A percentile compares a stretch with the other conserved stretches of the same genome.
Evolutionary conservation across 2,113 vertebrate genomes (phyloP).

Genomic region (Ellobius talpinus): DNA sequence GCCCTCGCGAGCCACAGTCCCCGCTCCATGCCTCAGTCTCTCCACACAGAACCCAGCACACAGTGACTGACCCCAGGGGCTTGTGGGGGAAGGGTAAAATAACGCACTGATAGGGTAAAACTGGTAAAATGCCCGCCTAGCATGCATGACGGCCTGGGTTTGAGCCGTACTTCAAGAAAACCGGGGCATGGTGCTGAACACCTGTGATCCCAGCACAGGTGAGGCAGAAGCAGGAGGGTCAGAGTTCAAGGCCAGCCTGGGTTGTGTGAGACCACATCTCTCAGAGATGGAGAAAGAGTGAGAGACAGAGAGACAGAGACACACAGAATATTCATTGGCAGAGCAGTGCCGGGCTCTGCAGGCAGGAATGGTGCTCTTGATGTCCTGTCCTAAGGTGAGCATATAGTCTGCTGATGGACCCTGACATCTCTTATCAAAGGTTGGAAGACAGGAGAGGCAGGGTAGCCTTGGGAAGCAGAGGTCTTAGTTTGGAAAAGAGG

Average conservation of each 20-base stretch:
- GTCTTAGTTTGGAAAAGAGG: background rate
- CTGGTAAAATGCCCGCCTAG: background rate
- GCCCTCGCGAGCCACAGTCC: background rate
- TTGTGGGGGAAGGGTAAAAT: fast-evolving
- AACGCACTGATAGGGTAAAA: background rate
- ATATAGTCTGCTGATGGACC: background rate
- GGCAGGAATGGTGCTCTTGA: no score
- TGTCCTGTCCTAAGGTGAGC: background rate
- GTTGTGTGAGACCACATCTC: background rate
- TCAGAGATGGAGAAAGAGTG: background rate
- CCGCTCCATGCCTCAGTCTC: background rate
- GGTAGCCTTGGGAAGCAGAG: background rate
- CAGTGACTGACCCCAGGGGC: fast-evolving
- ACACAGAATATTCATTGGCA: background rate
- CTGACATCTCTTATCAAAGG: background rate
- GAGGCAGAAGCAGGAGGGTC: background rate
- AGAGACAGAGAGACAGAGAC: background rate
- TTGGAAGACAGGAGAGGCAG: background rate
- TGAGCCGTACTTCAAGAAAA: background rate
- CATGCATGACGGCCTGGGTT: background rate
- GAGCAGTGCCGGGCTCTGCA: background rate
- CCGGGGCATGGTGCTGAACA: no score
- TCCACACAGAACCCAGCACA: background rate
- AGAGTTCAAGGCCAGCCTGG: background rate
- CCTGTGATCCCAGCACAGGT: background rate